phyloP scores from a whole-genome alignment of 2,113 vertebrate species.

The Rhegmatorhina hoffmannsi region DNA sequence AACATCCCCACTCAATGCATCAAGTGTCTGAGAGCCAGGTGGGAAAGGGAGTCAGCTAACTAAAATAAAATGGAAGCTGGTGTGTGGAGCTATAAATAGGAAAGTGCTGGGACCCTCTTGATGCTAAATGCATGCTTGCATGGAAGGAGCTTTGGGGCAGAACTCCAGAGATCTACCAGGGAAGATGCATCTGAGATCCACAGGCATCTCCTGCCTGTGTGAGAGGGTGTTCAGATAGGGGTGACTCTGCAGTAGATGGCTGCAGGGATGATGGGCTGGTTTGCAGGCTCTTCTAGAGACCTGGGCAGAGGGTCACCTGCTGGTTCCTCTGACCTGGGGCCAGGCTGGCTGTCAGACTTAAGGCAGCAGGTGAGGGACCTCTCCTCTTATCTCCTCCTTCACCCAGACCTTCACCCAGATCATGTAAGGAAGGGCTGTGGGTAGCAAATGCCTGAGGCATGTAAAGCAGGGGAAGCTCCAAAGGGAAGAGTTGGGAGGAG shows the following conservation, averaged over 20 bases:
- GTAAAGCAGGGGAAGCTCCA: not conserved
- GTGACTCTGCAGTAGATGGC: not conserved
- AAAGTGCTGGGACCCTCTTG: not conserved
- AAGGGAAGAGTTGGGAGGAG: not conserved
- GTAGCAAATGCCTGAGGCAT: not conserved
- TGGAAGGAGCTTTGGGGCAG: not conserved
- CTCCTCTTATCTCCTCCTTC: not conserved
- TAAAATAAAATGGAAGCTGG: not conserved
- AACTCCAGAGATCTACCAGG: not conserved
- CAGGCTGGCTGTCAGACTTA: not conserved
- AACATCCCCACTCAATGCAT: not conserved
- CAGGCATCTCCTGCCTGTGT: not conserved
- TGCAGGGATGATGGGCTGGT: not conserved
- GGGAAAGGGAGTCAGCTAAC: not conserved
- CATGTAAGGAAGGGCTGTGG: not conserved
- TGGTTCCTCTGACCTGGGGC: not conserved
- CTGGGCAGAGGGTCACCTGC: not conserved
- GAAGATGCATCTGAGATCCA: not conserved
- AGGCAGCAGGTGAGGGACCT: not conserved
- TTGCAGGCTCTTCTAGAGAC: not conserved
- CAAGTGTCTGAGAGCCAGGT: not conserved
- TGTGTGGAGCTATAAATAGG: constrained; percentile 1
- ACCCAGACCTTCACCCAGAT: not conserved
- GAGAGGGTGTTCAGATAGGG: not conserved
- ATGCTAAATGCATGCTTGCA: not conserved